Evolutionary conservation across 2,113 vertebrate genomes (phyloP).

Genomic region (Crotophaga sulcirostris): DNA sequence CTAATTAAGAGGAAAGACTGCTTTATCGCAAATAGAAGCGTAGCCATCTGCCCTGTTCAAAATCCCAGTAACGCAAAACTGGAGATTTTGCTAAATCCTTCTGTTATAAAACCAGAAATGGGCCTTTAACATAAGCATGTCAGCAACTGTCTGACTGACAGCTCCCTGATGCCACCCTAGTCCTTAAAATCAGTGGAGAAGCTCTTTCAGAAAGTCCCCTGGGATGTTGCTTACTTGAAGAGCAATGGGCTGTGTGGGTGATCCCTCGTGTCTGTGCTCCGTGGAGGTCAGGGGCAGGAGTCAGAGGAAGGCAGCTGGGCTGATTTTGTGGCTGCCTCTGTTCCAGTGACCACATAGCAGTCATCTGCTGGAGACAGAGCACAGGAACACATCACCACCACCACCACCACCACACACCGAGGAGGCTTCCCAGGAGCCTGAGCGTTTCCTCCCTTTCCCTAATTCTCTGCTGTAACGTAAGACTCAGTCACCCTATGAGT

Average conservation of each 20-base stretch:
- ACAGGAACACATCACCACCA: not conserved
- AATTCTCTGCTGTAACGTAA: not conserved
- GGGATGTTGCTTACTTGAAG: not conserved
- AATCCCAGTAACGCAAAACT: conserved; percentile 24
- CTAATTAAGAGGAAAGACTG: conserved; percentile 59
- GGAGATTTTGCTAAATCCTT: conserved; percentile 46
- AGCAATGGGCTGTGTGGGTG: not conserved
- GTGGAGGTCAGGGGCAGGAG: not conserved
- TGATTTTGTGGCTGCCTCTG: not conserved
- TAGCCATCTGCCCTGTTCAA: conserved; percentile 63
- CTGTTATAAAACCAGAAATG: conserved; percentile 44
- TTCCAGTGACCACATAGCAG: not conserved
- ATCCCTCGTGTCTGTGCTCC: not conserved
- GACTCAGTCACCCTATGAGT: not conserved
- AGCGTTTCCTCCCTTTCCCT: not conserved
- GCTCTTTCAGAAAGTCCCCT: not conserved
- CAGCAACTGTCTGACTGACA: not conserved
- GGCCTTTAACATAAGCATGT: not conserved
- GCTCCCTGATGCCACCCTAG: not conserved
- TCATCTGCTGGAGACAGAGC: not conserved
- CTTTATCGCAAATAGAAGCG: not conserved
- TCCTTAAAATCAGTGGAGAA: not conserved
- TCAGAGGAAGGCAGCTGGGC: not conserved
- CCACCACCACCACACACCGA: rapidly evolving
- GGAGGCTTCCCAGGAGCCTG: not conserved